phyloP scores from a whole-genome alignment of 2,113 vertebrate genomes.

The Dicentrarchus labrax region DNA sequence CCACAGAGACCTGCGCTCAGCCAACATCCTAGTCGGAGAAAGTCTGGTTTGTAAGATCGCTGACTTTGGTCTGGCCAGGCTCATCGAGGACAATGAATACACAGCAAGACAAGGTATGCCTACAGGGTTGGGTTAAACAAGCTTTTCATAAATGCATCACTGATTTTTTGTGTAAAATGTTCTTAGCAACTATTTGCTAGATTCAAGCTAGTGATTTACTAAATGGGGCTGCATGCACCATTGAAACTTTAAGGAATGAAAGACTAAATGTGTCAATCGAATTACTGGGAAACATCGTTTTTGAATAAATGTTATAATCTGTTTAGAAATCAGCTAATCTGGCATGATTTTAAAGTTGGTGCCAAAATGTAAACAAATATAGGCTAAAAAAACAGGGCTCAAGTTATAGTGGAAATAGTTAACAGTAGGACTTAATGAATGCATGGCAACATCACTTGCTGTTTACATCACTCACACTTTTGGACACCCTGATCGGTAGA shows the following conservation, averaged over 20 bases:
- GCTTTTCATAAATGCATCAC: neutral
- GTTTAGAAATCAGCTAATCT: no score
- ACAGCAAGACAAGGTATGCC: conserved; percentile 95
- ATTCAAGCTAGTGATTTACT: no score
- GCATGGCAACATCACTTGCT: neutral
- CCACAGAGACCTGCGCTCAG: conserved; percentile 96
- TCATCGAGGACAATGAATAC: conserved; percentile 99
- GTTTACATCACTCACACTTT: neutral
- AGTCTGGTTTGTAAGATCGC: conserved; percentile 99
- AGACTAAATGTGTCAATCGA: neutral
- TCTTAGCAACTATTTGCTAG: no score
- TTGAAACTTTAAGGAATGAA: neutral
- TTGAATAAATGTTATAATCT: no score
- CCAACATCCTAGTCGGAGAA: conserved; percentile 98
- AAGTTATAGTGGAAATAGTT: neutral
- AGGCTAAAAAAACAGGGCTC: neutral
- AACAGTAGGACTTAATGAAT: neutral
- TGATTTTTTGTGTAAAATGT: no score
- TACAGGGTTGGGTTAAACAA: neutral
- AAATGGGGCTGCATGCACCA: no score
- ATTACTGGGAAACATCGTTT: neutral
- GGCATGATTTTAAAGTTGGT: no score
- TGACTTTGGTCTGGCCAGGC: conserved; percentile 95
- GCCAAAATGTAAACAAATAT: no score
- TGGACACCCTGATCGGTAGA: neutral